Percentiles rank a stretch among this genome's conserved stretches.
Conservation (phyloP, 2,888 invertebrate genomes). For the Folsomia candida region DNA sequence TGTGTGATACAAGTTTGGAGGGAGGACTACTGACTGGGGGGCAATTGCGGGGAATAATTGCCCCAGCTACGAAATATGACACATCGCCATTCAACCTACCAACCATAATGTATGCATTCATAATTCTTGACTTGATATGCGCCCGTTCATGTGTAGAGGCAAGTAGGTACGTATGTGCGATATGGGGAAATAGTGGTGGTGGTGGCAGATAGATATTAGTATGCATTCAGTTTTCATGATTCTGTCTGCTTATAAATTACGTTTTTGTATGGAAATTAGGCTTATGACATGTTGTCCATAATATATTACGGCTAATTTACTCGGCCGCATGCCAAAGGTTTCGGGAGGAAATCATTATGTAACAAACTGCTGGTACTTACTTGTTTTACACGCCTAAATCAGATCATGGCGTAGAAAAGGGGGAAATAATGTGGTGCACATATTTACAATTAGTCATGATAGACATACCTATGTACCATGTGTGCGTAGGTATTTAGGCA, state of each 20-base stretch:
- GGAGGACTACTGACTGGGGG: background rate
- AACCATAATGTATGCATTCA: slow-evolving; percentile 1
- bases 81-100: background rate
- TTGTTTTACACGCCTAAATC: background rate
- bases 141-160: no score
- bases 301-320: slow-evolving; percentile 42
- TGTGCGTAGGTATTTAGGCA: no score
- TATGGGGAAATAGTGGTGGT: no score
- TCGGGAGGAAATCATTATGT: slow-evolving; percentile 11
- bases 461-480: no score
- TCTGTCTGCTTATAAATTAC: slow-evolving; percentile 9
- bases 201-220: slow-evolving; percentile 2
- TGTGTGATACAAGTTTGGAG: background rate
- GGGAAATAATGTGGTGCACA: no score
- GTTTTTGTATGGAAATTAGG: slow-evolving; percentile 39
- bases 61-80: background rate
- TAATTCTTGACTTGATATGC: background rate
- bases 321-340: slow-evolving; percentile 15
- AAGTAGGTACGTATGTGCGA: no score
- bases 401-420: background rate
- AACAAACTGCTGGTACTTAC: background rate
- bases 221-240: background rate
- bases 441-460: no score
- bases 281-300: slow-evolving; percentile 46
- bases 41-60: background rate